Evolutionary conservation across 2,797 vertebrate genomes (phyloP).

Genomic region (Streptopelia turtur): DNA sequence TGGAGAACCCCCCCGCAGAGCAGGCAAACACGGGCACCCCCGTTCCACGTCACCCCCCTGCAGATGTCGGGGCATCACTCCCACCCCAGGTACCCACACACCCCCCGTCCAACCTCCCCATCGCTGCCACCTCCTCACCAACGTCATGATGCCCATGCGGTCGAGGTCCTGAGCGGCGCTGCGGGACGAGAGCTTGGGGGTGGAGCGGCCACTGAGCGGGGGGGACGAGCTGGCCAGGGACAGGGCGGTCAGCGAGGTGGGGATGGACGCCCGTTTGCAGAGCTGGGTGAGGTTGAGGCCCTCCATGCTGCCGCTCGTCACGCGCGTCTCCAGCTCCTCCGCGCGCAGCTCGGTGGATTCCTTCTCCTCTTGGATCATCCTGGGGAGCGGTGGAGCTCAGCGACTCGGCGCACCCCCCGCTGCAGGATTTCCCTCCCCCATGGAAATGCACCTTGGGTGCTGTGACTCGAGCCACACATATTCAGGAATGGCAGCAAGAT

Average conservation of each 20-base stretch:
- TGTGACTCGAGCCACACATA: accelerated
- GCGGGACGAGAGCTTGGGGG: slow-evolving; percentile 89
- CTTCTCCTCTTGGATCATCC: slow-evolving; percentile 98
- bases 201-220: slow-evolving; percentile 88
- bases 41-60: accelerated
- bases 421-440: neutral
- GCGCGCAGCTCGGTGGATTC: slow-evolving; percentile 93
- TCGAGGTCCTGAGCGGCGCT: slow-evolving; percentile 91
- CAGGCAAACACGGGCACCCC: neutral
- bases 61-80: accelerated
- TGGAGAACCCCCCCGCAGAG: neutral
- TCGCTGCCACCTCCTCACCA: slow-evolving; percentile 81
- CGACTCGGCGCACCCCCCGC: no score
- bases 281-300: slow-evolving; percentile 90
- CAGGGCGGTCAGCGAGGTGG: slow-evolving; percentile 92
- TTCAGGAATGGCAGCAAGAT: neutral
- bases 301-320: slow-evolving; percentile 96
- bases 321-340: slow-evolving; percentile 91
- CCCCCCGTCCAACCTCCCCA: accelerated
- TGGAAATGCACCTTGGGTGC: neutral
- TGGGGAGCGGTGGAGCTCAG: slow-evolving; percentile 25
- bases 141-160: slow-evolving; percentile 90
- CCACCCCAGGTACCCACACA: neutral
- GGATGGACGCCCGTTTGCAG: slow-evolving; percentile 88
- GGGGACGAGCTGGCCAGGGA: slow-evolving; percentile 91